These are phyloP conservation scores for Arnoldichthys spilopterus DNA, from an alignment of 2,797 vertebrate species.

Conservation along the genomic window DNA sequence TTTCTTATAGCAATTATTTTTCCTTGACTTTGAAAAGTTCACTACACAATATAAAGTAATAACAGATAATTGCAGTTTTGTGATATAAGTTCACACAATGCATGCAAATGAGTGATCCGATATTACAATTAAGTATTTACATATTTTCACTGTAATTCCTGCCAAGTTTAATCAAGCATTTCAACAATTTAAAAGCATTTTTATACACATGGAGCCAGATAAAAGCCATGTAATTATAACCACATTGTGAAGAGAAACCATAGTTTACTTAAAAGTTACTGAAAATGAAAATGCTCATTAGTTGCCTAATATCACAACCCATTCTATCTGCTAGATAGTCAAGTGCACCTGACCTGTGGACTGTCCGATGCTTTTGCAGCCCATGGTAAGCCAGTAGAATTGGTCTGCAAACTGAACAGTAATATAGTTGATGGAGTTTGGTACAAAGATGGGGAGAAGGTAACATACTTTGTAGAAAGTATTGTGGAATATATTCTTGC, in stretches of 20 bases:
- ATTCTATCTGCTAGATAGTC: slow-evolving; percentile 53
- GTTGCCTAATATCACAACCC: not conserved
- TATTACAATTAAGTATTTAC: too few relatives aligned
- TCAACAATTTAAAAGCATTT: too few relatives aligned
- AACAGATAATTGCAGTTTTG: not conserved
- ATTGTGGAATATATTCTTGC: not conserved
- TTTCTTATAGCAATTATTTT: too few relatives aligned
- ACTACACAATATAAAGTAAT: not conserved
- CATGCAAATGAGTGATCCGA: not conserved
- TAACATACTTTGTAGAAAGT: slow-evolving; percentile 51
- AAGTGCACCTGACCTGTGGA: slow-evolving; percentile 62
- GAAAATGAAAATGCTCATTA: not conserved
- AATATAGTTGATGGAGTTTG: slow-evolving; percentile 71
- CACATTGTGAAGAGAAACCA: not conserved
- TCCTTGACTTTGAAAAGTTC: not conserved
- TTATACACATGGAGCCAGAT: too few relatives aligned
- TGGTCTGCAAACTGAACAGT: slow-evolving; percentile 74
- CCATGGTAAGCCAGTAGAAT: slow-evolving; percentile 69
- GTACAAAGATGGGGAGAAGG: slow-evolving; percentile 83
- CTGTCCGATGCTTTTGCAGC: slow-evolving; percentile 67
- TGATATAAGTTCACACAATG: not conserved
- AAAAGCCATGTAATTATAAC: not conserved
- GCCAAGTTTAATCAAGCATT: too few relatives aligned
- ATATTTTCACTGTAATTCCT: too few relatives aligned
- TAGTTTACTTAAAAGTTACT: not conserved